Evolutionary conservation across 2,888 invertebrate genomes (phyloP), one percentile per base, ranked within the genome.

Genomic region (Amphiduros pacificus): DNA sequence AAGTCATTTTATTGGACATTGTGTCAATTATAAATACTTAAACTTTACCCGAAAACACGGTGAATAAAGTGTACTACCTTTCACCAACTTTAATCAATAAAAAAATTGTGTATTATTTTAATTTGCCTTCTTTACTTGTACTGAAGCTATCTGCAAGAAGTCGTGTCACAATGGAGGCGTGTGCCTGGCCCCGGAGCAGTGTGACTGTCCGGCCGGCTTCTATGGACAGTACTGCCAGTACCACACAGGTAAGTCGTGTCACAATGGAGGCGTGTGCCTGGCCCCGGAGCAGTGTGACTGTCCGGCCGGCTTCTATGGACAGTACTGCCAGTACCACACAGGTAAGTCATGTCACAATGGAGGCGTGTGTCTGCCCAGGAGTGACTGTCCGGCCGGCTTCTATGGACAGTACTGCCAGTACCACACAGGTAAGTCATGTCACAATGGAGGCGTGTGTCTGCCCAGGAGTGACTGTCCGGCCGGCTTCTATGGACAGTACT

Each of bases 371-470:
- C 50, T 71, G 32, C 63, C 65, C 1, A 70, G 71, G 17, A 73
- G 73, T 60, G 64, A 66, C 11, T 74, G 74, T 52, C 50, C 61
- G 6, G 62, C 64, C 17, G 70, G 67, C 17, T 65, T 31, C 60
- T 54, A 62, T 54, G 67, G 67, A 0, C 52, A 60, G 24, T 50
- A 57, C 40, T 67, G 67, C 40, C 54, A 64, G 52, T 41, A 48
- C n/a, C 57, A 36, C 32, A 57, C 56, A 56, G 65, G 65, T 65
- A 54, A 54, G 32, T 50, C 11, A 44, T 44, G 74, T 62, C 63
- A 62, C 20, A 68, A 73, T 60, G 72, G 71, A 1, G 74, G 73
- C 2, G 60, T 54, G 22, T 74, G 73, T 51, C 50, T 71, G 32
- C 63, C 65, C 1, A 70, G 71, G 17, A 73, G 73, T 60, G 64